These are phyloP conservation scores for Reticulitermes speratus DNA, from an alignment of 1,140 invertebrate genomes.

Conservation along the genomic window DNA sequence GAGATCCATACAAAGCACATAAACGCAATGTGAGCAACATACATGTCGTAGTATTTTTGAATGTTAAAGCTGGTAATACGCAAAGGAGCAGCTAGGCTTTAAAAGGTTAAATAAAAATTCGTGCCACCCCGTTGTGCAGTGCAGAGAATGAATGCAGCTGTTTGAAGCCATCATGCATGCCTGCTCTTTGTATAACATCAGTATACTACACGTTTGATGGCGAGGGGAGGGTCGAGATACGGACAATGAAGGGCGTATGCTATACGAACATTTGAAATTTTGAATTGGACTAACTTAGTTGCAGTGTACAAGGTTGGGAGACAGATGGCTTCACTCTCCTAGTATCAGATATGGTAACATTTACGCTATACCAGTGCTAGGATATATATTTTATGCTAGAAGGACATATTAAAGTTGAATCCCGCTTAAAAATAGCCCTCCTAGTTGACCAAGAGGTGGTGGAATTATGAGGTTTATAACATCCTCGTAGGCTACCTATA, in stretches of 20 bases:
- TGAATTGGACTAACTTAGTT: neutral
- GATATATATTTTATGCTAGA: neutral
- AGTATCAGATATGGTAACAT: neutral
- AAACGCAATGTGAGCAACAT: no score
- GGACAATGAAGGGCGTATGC: neutral
- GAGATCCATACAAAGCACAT: no score
- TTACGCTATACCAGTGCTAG: neutral
- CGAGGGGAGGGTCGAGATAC: neutral
- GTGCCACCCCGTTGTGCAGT: no score
- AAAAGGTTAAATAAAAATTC: neutral
- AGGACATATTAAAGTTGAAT: no score
- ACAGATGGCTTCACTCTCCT: neutral
- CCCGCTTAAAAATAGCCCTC: no score
- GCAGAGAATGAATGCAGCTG: neutral
- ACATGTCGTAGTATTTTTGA: no score
- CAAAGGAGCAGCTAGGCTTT: no score
- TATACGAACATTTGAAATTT: neutral
- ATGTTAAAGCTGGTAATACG: no score
- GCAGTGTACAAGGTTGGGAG: neutral
- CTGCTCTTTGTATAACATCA: neutral
- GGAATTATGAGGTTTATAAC: no score
- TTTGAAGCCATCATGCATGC: neutral
- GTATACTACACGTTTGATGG: neutral
- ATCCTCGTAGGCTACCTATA: no score
- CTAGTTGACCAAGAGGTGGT: no score